Conservation (phyloP, 2,113 vertebrate genomes). For the Beaufortia kweichowensis region DNA sequence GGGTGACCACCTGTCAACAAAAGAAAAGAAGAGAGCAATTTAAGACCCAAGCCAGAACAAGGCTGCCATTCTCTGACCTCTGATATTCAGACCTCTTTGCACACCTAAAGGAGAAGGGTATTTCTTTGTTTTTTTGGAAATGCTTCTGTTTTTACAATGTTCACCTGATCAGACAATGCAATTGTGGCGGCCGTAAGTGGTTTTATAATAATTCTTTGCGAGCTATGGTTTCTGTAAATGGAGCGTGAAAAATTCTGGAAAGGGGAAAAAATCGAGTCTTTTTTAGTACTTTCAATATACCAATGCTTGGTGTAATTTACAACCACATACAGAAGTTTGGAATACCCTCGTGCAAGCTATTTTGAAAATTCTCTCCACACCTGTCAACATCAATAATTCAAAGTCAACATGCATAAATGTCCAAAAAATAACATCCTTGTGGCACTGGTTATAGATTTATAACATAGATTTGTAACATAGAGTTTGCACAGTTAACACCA, state of each 20-base stretch:
- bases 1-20: slow-evolving; percentile 81
- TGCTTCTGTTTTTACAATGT: slow-evolving; percentile 44
- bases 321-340: slow-evolving; percentile 7
- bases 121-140: slow-evolving; percentile 73
- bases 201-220: not conserved
- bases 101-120: slow-evolving; percentile 70
- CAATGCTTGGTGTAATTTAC: slow-evolving; percentile 10
- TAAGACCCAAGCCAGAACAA: slow-evolving; percentile 70
- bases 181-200: slow-evolving; percentile 5
- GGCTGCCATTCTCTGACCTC: slow-evolving; percentile 72
- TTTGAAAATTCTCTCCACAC: slow-evolving; percentile 6
- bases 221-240: slow-evolving; percentile 31
- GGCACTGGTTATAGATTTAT: too few species aligned
- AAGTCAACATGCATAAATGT: not conserved
- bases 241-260: too few species aligned
- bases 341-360: not conserved
- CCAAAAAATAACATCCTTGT: not conserved
- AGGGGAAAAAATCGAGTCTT: not conserved
- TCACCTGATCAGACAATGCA: slow-evolving; percentile 31
- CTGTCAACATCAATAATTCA: slow-evolving; percentile 32
- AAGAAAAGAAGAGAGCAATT: slow-evolving; percentile 77
- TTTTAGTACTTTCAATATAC: slow-evolving; percentile 11
- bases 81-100: slow-evolving; percentile 73
- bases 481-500: not conserved
- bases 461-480: slow-evolving; percentile 13